Conservation (phyloP, 1,140 invertebrate genomes). For the Acromyrmex heyeri region DNA sequence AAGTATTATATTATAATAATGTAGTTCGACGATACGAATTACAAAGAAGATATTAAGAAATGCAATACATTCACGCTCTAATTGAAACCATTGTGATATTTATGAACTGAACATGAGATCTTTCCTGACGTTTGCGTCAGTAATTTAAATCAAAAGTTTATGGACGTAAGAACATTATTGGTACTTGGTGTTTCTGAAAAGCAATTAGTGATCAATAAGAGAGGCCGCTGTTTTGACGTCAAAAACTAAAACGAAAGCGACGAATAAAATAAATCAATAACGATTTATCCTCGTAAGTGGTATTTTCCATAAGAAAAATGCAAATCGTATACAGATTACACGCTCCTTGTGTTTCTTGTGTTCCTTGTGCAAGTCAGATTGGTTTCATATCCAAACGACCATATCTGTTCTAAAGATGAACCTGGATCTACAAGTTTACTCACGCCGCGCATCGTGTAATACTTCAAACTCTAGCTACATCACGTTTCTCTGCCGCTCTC, state of each 20-base stretch:
- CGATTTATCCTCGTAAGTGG: not conserved
- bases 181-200: not conserved
- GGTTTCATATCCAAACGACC: slow-evolving; percentile 26
- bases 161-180: not conserved
- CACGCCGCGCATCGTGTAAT: slow-evolving; percentile 66
- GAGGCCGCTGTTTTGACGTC: not conserved
- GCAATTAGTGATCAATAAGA: slow-evolving; percentile 2
- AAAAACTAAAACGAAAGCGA: not conserved
- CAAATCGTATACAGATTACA: not conserved
- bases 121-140: not conserved
- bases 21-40: not conserved
- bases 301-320: not conserved
- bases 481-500: slow-evolving; percentile 66
- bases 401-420: slow-evolving; percentile 28
- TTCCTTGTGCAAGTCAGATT: not conserved
- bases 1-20: slow-evolving; percentile 45
- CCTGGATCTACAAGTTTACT: slow-evolving; percentile 50
- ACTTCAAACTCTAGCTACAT: slow-evolving; percentile 68
- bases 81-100: slow-evolving; percentile 6
- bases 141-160: not conserved
- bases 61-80: not conserved
- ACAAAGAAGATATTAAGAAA: not conserved
- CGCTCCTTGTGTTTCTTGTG: not conserved
- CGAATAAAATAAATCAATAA: slow-evolving; percentile 1
- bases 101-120: not conserved